Evolutionary conservation across 2,113 vertebrate species (phyloP).

Genomic region (Regulus satrapa): DNA sequence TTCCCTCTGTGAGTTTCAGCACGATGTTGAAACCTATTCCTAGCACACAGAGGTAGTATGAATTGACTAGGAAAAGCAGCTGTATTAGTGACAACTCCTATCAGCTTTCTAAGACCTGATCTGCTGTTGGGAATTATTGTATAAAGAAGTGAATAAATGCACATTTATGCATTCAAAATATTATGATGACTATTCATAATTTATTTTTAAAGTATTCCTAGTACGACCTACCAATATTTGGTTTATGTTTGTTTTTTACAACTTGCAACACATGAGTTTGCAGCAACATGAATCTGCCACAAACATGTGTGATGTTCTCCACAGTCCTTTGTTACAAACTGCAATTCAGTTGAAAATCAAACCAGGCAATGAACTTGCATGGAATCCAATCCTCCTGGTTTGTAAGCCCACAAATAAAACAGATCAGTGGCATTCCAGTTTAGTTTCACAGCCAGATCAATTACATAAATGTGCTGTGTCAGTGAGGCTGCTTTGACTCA

Average conservation of each 20-base stretch:
- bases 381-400: not conserved
- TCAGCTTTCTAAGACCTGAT: not conserved
- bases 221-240: not conserved
- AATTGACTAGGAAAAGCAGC: not conserved
- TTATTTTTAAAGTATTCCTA: not conserved
- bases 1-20: not conserved
- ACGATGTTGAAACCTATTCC: not conserved
- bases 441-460: not conserved
- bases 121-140: not conserved
- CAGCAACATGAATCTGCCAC: not conserved
- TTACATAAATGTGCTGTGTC: not conserved
- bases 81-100: not conserved
- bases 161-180: not conserved
- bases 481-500: constrained; percentile 2
- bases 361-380: not conserved
- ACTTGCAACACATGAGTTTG: not conserved
- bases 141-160: not conserved
- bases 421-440: not conserved
- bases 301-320: not conserved
- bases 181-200: not conserved
- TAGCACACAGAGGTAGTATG: not conserved
- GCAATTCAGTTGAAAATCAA: not conserved
- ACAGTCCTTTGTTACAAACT: not conserved
- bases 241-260: not conserved
- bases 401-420: not conserved